Evolutionary conservation across 2,113 vertebrate genomes (phyloP).

Genomic region (Oryzias curvinotus): DNA sequence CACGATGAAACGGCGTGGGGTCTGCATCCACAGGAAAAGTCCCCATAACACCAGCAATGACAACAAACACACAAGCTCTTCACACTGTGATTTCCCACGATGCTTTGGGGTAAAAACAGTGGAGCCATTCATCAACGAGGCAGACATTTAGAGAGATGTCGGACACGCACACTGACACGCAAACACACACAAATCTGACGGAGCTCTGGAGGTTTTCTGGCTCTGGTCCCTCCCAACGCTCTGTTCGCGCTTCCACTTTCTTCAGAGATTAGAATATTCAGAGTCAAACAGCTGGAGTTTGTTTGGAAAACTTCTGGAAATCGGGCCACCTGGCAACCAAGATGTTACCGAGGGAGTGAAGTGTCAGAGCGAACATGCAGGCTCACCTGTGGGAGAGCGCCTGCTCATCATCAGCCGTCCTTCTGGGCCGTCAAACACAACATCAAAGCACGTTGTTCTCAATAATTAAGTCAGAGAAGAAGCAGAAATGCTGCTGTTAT

Average conservation of each 20-base stretch:
- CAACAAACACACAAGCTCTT: background rate
- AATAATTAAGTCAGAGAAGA: conserved; percentile 16
- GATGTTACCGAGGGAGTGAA: conserved; percentile 19
- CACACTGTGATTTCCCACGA: no score
- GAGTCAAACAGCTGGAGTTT: conserved; percentile 7
- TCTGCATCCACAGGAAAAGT: no score
- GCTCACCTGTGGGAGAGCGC: conserved; percentile 3
- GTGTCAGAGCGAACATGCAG: background rate
- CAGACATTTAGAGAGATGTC: conserved; percentile 27
- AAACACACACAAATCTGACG: background rate
- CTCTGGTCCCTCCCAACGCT: conserved; percentile 18
- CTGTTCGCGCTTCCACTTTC: background rate
- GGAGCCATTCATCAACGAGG: conserved; percentile 48
- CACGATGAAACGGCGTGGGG: no score
- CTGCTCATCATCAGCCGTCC: background rate
- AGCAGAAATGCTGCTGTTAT: background rate
- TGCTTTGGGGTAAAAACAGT: background rate
- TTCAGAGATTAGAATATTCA: background rate
- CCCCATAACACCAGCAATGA: no score
- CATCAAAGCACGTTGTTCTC: conserved; percentile 5
- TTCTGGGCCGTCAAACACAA: conserved; percentile 1
- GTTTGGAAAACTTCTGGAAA: conserved; percentile 4
- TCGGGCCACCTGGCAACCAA: conserved; percentile 8
- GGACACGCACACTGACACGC: background rate
- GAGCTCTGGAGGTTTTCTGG: conserved; percentile 19